phyloP scores from a whole-genome alignment of 2,797 vertebrate genomes.

The Anguilla marmorata region DNA sequence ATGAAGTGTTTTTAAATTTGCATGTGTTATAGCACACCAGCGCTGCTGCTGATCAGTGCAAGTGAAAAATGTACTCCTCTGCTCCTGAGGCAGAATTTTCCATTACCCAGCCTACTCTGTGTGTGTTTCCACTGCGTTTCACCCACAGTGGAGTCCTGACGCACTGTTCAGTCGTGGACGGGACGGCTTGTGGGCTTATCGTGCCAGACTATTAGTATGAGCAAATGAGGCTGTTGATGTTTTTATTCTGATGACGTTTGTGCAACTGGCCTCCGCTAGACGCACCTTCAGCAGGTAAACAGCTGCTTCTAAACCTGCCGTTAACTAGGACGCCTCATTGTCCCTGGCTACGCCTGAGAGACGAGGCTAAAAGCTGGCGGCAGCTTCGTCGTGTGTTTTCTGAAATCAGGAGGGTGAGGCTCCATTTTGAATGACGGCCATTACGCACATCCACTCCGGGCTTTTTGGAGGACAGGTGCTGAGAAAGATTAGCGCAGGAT shows the following conservation, averaged over 20 bases:
- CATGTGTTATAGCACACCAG: neutral
- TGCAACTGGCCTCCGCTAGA: constrained; percentile 32
- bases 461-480: constrained; percentile 45
- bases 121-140: neutral
- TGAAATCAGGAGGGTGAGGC: constrained; percentile 47
- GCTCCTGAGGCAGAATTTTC: neutral
- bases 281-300: constrained; percentile 44
- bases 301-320: constrained; percentile 14
- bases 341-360: constrained; percentile 61
- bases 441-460: constrained; percentile 34
- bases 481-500: constrained; percentile 59
- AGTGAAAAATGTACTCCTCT: neutral
- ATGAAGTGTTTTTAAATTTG: neutral
- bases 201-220: neutral
- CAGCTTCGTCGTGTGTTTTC: constrained; percentile 42
- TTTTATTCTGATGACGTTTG: neutral
- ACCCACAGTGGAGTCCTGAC: neutral
- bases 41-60: neutral
- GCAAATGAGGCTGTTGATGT: neutral
- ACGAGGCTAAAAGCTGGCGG: constrained; percentile 54
- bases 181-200: neutral
- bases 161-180: constrained; percentile 50
- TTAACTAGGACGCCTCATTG: constrained; percentile 43
- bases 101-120: neutral
- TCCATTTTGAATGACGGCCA: constrained; percentile 62